Evolutionary conservation across 1,140 invertebrate species (phyloP).

Genomic region (Dendrolimus punctatus): DNA sequence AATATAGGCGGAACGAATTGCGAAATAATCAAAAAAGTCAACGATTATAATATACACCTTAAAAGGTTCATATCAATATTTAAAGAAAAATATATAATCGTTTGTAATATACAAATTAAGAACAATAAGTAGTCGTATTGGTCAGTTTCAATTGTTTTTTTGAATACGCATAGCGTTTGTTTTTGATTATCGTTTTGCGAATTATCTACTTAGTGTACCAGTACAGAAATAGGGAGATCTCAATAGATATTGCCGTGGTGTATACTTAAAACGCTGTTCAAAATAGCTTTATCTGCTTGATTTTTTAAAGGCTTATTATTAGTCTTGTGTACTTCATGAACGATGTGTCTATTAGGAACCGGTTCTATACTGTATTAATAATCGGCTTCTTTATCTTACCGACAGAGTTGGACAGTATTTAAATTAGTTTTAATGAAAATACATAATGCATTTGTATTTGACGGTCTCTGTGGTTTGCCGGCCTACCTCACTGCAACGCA

Average conservation of each 20-base stretch:
- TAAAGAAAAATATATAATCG: slow-evolving; percentile 61
- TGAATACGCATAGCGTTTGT: slow-evolving; percentile 52
- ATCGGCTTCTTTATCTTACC: too few species aligned
- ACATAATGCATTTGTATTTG: too few species aligned
- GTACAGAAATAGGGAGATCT: slow-evolving; percentile 22
- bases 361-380: too few species aligned
- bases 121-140: slow-evolving; percentile 67
- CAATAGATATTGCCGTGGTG: slow-evolving; percentile 1
- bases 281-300: too few species aligned
- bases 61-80: slow-evolving; percentile 70
- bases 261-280: too few species aligned
- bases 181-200: slow-evolving; percentile 18
- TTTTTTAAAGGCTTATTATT: too few species aligned
- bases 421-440: too few species aligned
- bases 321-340: too few species aligned
- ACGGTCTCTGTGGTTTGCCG: too few species aligned
- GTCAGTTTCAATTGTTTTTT: slow-evolving; percentile 33
- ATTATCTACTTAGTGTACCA: slow-evolving; percentile 6
- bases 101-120: slow-evolving; percentile 57
- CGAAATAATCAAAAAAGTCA: slow-evolving; percentile 32
- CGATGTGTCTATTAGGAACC: too few species aligned
- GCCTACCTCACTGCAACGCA: too few species aligned
- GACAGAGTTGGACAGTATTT: too few species aligned
- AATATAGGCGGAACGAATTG: slow-evolving; percentile 36
- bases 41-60: slow-evolving; percentile 44